These are phyloP conservation scores for Chrysemys picta DNA, from an alignment of 2,113 vertebrate species.

Conservation along the genomic window DNA sequence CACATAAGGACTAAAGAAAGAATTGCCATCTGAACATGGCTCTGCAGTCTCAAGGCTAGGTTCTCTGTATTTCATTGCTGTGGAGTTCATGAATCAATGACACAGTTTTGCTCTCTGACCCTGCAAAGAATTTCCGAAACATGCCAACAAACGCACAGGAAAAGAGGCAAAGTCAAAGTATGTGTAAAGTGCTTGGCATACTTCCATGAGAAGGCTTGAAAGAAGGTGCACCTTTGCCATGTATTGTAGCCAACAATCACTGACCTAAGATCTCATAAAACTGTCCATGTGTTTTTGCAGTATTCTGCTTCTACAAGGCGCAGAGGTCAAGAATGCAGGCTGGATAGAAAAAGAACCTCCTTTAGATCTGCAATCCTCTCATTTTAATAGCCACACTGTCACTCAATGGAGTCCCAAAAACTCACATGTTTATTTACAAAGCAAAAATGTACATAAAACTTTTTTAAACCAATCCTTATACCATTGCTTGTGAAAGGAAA, in stretches of 20 bases:
- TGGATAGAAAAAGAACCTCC: fast-evolving
- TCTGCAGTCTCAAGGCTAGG: not conserved
- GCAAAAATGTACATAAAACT: fast-evolving
- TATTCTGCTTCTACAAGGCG: fast-evolving
- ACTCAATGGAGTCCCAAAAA: not conserved
- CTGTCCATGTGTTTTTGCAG: not conserved
- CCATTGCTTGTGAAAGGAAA: not conserved
- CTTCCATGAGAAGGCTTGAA: fast-evolving
- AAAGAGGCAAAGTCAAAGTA: constrained; percentile 18
- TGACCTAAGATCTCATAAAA: fast-evolving
- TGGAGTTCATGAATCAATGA: not conserved
- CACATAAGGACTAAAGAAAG: not conserved
- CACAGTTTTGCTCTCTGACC: constrained; percentile 40
- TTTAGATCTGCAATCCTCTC: not conserved
- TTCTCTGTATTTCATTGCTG: not conserved
- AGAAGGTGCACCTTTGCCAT: not conserved
- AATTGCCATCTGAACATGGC: not conserved
- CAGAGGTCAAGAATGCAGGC: not conserved
- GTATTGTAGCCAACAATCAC: not conserved
- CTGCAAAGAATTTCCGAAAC: not conserved
- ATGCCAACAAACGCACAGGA: not conserved
- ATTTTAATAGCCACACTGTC: not conserved
- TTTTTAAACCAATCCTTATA: not conserved
- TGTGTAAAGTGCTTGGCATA: not conserved
- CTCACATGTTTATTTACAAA: fast-evolving